Evolutionary conservation across 1,140 invertebrate species (phyloP).

Genomic region (Carposina sasakii): DNA sequence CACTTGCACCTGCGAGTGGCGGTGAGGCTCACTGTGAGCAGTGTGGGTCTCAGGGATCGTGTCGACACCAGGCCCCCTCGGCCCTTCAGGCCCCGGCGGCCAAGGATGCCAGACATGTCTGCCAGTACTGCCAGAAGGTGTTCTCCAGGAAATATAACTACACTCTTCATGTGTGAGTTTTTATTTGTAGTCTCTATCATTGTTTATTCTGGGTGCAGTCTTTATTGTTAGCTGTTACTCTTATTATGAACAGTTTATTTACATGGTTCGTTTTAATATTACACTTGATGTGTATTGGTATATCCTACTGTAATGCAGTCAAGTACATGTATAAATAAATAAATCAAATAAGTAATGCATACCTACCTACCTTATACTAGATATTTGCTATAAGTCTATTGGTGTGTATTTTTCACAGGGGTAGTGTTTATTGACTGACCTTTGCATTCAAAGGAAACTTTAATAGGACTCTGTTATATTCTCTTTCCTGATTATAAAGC

Average conservation of each 20-base stretch:
- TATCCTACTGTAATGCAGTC: background rate
- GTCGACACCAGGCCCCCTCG: constrained; percentile 18
- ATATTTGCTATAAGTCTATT: too few species aligned
- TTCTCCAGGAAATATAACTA: constrained; percentile 40
- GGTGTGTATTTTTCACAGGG: too few species aligned
- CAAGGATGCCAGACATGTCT: constrained; percentile 15
- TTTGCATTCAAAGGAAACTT: too few species aligned
- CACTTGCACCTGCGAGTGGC: background rate
- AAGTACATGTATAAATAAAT: background rate
- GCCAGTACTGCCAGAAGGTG: constrained; percentile 30
- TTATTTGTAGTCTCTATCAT: background rate
- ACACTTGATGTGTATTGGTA: background rate
- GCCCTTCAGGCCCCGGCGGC: too few species aligned
- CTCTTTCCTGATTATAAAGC: too few species aligned
- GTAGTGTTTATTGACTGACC: too few species aligned
- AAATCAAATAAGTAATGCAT: background rate
- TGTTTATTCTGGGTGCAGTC: background rate
- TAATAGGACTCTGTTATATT: too few species aligned
- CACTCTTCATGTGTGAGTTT: constrained; percentile 37
- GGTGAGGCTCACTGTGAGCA: constrained; percentile 7
- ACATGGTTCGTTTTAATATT: background rate
- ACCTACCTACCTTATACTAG: too few species aligned
- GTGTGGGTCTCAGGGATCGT: constrained; percentile 25
- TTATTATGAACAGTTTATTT: background rate
- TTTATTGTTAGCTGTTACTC: background rate